Base-by-base conservation (phyloP, 2,797 vertebrate genomes). In the Eidolon dupreanum region DNA sequence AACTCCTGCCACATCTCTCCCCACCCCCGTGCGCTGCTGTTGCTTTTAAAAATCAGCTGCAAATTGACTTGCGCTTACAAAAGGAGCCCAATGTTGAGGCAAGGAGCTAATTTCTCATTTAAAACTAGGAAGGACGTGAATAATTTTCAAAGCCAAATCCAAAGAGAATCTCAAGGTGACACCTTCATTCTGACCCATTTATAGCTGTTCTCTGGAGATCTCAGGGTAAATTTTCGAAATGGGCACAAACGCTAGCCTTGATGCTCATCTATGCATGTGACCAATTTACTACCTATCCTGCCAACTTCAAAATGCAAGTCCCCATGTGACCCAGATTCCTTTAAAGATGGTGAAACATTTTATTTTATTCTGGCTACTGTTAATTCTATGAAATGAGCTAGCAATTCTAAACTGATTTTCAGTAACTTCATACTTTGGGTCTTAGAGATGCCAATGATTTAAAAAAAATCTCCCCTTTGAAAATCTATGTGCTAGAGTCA, bases 251-350 rank as follows among this genome's bases (percentile, higher is more conserved):
- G 1, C 6, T 4, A 38, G 71, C 65, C 28, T 16, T 36, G 79
- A 78, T 4, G 55, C 28, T 41, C 5, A 0, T 8, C 31, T 17
- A 2, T 0, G 22, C 57, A 8, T 1, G 20, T 2, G 6, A 8
- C 38, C 63, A 10, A 1, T 16, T 71, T 38, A 22, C 74, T 3
- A 2, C 16, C 66, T 1, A 1, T 7, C 88, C 16, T 20, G 78
- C 73, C 79, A 38, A 70, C 36, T 82, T 46, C 38, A 59, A 93
- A 74, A 88, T 51, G 79, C 57, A 63, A 63, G 90, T 90, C 85
- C 73, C 68, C 33, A 6, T 1, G 41, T 78, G 84, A 68, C 95
- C 93, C 78, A 96, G 71, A 79, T 90, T 61, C 74, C 83, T 79
- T 51, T 49, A 22, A 24, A 66, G 68, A 49, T 2, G 22, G 26